Evolutionary conservation across 2,888 invertebrate species (phyloP).

Genomic region (Heliconius cydno): DNA sequence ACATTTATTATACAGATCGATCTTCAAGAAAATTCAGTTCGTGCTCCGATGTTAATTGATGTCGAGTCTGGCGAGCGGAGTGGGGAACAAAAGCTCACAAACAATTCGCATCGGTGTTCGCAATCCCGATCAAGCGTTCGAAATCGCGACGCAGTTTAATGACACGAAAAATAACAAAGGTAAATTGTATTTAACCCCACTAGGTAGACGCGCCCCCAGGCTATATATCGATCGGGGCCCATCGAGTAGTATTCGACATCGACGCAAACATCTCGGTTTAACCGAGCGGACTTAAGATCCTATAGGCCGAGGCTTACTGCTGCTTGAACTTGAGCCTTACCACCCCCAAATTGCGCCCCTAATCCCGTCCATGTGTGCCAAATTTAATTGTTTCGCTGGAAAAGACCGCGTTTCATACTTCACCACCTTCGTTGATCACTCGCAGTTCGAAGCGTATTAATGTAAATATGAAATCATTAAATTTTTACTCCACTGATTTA

Average conservation of each 20-base stretch:
- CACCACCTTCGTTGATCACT: conserved; percentile 65
- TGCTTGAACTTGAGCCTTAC: conserved; percentile 55
- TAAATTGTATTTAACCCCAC: conserved; percentile 82
- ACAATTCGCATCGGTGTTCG: conserved; percentile 82
- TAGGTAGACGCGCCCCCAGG: conserved; percentile 72
- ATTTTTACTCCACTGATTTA: conserved; percentile 58
- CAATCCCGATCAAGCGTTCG: conserved; percentile 80
- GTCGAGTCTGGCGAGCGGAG: conserved; percentile 77
- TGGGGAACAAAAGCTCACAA: conserved; percentile 82
- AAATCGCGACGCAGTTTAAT: conserved; percentile 83
- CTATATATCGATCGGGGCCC: conserved; percentile 70
- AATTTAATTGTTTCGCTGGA: conserved; percentile 80
- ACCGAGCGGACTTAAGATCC: conserved; percentile 72
- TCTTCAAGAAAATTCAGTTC: conserved; percentile 76
- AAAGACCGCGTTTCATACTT: conserved; percentile 71
- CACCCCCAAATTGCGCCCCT: conserved; percentile 62
- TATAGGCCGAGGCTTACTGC: conserved; percentile 63
- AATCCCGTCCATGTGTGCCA: conserved; percentile 73
- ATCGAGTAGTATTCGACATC: conserved; percentile 67
- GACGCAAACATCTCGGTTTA: conserved; percentile 68
- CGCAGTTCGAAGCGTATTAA: conserved; percentile 71
- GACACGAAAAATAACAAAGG: conserved; percentile 84
- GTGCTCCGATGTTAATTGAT: conserved; percentile 81
- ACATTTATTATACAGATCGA: conserved; percentile 58
- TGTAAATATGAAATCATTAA: conserved; percentile 79